phyloP scores from a whole-genome alignment of 1,140 invertebrate species.

The Penaeus japonicus region DNA sequence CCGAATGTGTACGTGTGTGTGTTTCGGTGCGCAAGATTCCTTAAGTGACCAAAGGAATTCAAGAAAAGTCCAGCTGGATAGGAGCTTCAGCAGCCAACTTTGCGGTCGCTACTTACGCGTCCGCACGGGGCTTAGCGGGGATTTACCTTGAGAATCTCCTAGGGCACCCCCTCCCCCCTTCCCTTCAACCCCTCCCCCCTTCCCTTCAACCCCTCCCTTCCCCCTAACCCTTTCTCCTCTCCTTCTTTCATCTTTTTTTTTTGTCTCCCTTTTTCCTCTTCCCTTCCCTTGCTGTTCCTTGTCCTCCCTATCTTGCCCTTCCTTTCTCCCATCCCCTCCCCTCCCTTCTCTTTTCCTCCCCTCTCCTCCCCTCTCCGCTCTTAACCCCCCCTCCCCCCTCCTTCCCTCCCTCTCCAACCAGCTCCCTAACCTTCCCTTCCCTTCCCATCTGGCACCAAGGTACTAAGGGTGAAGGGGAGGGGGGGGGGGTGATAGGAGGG shows the following conservation, averaged over 20 bases:
- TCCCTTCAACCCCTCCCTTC: background rate
- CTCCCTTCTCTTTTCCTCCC: background rate
- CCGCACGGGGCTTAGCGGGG: too few species aligned
- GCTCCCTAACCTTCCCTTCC: background rate
- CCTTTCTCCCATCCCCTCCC: background rate
- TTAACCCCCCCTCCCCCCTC: background rate
- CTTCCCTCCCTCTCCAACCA: background rate
- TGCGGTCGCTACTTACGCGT: too few species aligned
- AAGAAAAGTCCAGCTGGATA: too few species aligned
- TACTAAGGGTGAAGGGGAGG: background rate
- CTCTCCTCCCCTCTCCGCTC: background rate
- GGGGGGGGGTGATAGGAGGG: background rate
- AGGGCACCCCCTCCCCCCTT: background rate
- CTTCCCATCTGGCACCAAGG: too few species aligned
- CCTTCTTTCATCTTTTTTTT: background rate
- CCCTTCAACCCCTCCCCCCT: background rate
- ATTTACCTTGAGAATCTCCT: too few species aligned
- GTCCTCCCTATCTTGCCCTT: too few species aligned
- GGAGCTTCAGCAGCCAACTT: too few species aligned
- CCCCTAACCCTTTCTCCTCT: too few species aligned
- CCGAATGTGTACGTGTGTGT: background rate
- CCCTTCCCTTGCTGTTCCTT: too few species aligned
- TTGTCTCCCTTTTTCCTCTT: background rate
- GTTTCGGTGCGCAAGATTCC: too few species aligned
- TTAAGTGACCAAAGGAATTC: too few species aligned